These are phyloP conservation scores for Dioctria rufipes DNA, from an alignment of 2,888 invertebrate genomes.

Conservation along the genomic window DNA sequence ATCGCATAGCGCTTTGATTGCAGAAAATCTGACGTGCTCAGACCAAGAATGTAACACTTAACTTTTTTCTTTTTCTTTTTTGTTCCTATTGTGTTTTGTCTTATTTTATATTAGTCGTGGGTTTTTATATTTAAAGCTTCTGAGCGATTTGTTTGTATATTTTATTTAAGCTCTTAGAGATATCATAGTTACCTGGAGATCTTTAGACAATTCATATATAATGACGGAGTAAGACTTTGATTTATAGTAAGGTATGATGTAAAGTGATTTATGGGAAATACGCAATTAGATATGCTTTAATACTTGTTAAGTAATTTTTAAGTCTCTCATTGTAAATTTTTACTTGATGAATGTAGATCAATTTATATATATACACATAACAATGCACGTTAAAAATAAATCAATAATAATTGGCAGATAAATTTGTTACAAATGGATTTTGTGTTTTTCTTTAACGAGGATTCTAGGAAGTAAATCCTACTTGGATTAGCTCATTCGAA, in stretches of 20 bases:
- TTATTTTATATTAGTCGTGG: conserved; percentile 33
- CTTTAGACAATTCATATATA: conserved; percentile 18
- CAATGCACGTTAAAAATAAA: too few relatives aligned
- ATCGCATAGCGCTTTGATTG: conserved; percentile 33
- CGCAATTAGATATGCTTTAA: conserved; percentile 34
- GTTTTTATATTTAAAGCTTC: conserved; percentile 7
- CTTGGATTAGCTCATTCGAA: too few relatives aligned
- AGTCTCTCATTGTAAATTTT: background rate
- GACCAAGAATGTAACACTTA: conserved; percentile 20
- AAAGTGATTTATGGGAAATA: conserved; percentile 52
- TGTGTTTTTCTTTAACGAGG: too few relatives aligned
- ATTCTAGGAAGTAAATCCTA: too few relatives aligned
- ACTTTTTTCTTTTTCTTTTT: conserved; percentile 12
- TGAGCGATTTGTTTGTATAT: conserved; percentile 17
- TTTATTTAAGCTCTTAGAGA: conserved; percentile 2
- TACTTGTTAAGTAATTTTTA: background rate
- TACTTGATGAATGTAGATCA: conserved; percentile 5
- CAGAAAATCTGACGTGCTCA: conserved; percentile 36
- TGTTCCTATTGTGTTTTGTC: background rate
- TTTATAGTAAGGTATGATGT: conserved; percentile 40
- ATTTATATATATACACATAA: background rate
- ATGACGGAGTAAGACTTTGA: background rate
- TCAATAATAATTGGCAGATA: too few relatives aligned
- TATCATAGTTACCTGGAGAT: conserved; percentile 23
- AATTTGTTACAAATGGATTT: too few relatives aligned